Percentiles rank a stretch among this genome's conserved stretches.
phyloP scores from a whole-genome alignment of 2,113 vertebrate genomes.

The Nycticryphes semicollaris region DNA sequence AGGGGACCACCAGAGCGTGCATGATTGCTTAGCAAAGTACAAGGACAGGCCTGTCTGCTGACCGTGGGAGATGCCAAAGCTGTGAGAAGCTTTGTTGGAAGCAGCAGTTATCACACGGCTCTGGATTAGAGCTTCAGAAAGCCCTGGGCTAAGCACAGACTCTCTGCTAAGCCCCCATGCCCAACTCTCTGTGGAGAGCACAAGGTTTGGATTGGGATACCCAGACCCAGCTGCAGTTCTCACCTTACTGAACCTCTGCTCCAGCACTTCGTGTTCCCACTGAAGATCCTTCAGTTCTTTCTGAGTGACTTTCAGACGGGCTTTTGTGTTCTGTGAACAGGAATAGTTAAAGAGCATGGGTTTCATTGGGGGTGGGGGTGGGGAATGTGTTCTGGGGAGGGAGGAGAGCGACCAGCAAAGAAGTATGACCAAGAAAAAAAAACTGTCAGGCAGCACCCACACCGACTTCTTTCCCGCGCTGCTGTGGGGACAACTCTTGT shows the following conservation, averaged over 20 bases:
- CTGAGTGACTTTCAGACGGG: conserved; percentile 74
- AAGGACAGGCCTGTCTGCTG: conserved; percentile 43
- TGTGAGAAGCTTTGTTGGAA: not conserved
- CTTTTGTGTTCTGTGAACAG: conserved; percentile 70
- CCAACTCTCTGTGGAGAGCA: not conserved
- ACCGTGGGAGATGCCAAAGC: conserved; percentile 24
- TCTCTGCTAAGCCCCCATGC: not conserved
- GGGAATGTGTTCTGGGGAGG: not conserved
- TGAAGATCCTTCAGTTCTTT: conserved; percentile 81
- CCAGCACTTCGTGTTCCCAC: conserved; percentile 82
- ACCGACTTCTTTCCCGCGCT: not conserved
- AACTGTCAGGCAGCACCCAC: not conserved
- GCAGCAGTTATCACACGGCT: not conserved
- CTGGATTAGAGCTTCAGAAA: not conserved
- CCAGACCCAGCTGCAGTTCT: not conserved
- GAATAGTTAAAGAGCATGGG: not conserved
- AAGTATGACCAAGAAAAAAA: not conserved
- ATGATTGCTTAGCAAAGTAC: not conserved
- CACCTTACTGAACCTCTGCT: conserved; percentile 86
- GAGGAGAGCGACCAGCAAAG: not conserved
- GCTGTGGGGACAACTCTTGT: not conserved
- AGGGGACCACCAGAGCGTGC: not conserved
- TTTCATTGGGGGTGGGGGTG: not conserved
- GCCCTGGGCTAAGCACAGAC: not conserved
- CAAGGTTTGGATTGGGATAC: not conserved